A percentile compares a stretch with the other conserved stretches of the same genome.
phyloP scores from a whole-genome alignment of 2,797 vertebrate genomes.

The Enteromius treurensis region DNA sequence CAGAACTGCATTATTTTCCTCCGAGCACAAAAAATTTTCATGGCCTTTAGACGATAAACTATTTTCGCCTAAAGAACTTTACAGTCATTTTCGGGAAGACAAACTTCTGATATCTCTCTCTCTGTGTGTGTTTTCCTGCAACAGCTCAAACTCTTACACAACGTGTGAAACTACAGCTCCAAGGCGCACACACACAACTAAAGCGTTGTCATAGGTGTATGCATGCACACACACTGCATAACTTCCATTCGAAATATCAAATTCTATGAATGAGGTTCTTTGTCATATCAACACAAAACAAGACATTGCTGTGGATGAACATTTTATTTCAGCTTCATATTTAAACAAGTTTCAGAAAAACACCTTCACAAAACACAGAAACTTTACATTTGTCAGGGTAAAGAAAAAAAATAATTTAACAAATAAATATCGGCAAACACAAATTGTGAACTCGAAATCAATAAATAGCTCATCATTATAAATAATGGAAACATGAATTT shows the following conservation, averaged over 20 bases:
- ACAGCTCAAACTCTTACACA: not conserved
- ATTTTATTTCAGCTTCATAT: slow-evolving; percentile 41
- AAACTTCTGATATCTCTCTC: not conserved
- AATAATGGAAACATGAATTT: slow-evolving; percentile 27
- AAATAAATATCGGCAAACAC: slow-evolving; percentile 44
- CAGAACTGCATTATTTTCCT: not conserved
- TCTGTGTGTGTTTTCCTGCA: not conserved
- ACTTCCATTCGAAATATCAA: not conserved
- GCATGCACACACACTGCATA: not conserved
- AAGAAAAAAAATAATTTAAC: slow-evolving; percentile 1
- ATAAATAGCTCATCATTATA: slow-evolving; percentile 38
- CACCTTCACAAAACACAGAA: slow-evolving; percentile 27
- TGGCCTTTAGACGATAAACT: slow-evolving; percentile 28
- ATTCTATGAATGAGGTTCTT: not conserved
- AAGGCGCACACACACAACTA: not conserved
- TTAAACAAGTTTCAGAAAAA: slow-evolving; percentile 27
- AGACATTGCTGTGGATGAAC: not conserved
- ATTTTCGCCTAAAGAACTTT: slow-evolving; percentile 3
- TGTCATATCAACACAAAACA: slow-evolving; percentile 7
- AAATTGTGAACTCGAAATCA: slow-evolving; percentile 18
- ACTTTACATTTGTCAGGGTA: slow-evolving; percentile 6
- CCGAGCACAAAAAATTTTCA: not conserved
- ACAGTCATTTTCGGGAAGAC: not conserved
- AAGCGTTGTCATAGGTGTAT: not conserved
- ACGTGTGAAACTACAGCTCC: slow-evolving; percentile 16